These are phyloP conservation scores for Mionectes macconnelli DNA, from an alignment of 2,113 vertebrate species.

Conservation along the genomic window DNA sequence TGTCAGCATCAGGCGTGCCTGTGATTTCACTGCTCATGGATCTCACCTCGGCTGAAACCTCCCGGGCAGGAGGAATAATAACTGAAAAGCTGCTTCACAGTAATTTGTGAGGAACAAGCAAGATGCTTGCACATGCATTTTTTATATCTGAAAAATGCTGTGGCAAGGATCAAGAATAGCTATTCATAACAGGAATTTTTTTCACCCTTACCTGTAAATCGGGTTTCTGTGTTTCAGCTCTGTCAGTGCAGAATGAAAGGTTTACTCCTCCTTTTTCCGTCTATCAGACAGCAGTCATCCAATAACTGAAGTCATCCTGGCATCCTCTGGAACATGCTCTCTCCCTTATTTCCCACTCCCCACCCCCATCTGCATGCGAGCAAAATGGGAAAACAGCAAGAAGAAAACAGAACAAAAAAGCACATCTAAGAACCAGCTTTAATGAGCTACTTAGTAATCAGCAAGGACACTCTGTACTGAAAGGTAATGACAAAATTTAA, in stretches of 20 bases:
- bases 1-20: conserved; percentile 73
- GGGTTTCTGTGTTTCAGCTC: conserved; percentile 70
- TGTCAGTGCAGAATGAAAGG: conserved; percentile 65
- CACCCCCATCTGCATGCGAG: conserved; percentile 63
- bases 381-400: conserved; percentile 43
- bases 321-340: conserved; percentile 70
- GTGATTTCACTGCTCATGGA: conserved; percentile 80
- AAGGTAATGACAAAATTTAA: conserved; percentile 17
- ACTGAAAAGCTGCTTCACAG: conserved; percentile 36
- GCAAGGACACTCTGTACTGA: neutral
- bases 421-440: conserved; percentile 19
- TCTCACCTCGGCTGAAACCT: conserved; percentile 75
- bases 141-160: neutral
- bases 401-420: conserved; percentile 28
- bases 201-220: conserved; percentile 73
- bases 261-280: conserved; percentile 66
- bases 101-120: conserved; percentile 34
- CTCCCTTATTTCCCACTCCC: conserved; percentile 59
- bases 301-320: conserved; percentile 77
- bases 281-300: conserved; percentile 71
- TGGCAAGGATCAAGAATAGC: neutral
- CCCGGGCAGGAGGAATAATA: conserved; percentile 58
- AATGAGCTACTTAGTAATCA: conserved; percentile 36
- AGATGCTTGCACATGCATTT: conserved; percentile 28
- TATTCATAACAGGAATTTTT: neutral